Evolutionary conservation across 2,888 invertebrate species (phyloP).

Genomic region (Unio delphinus): DNA sequence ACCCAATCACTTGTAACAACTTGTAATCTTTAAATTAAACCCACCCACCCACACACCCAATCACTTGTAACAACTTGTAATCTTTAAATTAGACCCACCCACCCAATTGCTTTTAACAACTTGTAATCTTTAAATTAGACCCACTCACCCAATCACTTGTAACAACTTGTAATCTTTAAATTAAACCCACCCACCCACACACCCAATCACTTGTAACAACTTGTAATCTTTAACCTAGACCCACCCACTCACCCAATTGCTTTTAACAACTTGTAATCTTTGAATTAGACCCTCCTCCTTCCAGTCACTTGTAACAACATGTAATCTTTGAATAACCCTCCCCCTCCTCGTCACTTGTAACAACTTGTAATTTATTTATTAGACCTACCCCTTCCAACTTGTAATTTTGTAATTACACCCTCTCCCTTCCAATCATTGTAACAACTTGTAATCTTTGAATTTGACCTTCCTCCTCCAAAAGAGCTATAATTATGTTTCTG

Average conservation of each 20-base stretch:
- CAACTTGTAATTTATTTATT: not conserved
- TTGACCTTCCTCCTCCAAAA: constrained; percentile 41
- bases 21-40: no score
- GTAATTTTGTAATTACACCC: not conserved
- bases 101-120: constrained; percentile 39
- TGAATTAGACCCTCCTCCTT: not conserved
- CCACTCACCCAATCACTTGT: not conserved
- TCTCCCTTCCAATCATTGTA: not conserved
- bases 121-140: not conserved
- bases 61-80: constrained; percentile 10
- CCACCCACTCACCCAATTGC: constrained; percentile 40
- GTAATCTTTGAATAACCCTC: not conserved
- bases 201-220: constrained; percentile 12
- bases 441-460: constrained; percentile 1
- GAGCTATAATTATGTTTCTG: constrained; percentile 6
- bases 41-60: constrained; percentile 1
- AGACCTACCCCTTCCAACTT: not conserved
- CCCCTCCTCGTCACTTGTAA: constrained; percentile 41
- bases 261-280: constrained; percentile 1
- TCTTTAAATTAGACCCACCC: constrained; percentile 4
- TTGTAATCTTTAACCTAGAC: no score
- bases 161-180: not conserved
- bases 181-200: no score
- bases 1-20: no score
- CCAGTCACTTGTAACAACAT: not conserved